A percentile compares a stretch with the other conserved stretches of the same genome.
phyloP scores from a whole-genome alignment of 2,888 invertebrate species.

The Apodemia mormo region DNA sequence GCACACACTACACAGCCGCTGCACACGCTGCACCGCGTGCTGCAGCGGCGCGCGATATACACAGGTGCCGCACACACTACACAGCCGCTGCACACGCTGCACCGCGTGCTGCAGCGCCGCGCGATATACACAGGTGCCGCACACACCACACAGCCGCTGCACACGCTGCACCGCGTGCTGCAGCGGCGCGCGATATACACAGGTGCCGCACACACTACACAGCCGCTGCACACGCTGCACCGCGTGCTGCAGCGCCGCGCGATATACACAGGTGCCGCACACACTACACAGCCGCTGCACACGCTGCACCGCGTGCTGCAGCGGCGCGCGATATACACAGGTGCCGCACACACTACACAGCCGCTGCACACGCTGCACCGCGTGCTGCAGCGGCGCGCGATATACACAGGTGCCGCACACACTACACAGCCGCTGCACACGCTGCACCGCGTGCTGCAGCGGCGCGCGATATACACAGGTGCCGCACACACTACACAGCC shows the following conservation, averaged over 20 bases:
- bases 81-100: slow-evolving; percentile 74
- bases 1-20: slow-evolving; percentile 59
- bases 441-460: slow-evolving; percentile 65
- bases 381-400: slow-evolving; percentile 51
- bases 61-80: slow-evolving; percentile 41
- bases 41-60: slow-evolving; percentile 51
- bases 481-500: slow-evolving; percentile 19
- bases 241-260: slow-evolving; percentile 57
- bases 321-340: slow-evolving; percentile 50
- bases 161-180: slow-evolving; percentile 77
- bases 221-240: slow-evolving; percentile 76
- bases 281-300: slow-evolving; percentile 67
- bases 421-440: slow-evolving; percentile 78
- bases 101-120: slow-evolving; percentile 59
- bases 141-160: slow-evolving; percentile 62
- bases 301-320: slow-evolving; percentile 75
- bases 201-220: slow-evolving; percentile 40
- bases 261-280: slow-evolving; percentile 47
- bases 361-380: slow-evolving; percentile 79
- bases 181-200: slow-evolving; percentile 50
- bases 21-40: slow-evolving; percentile 78
- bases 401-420: slow-evolving; percentile 47
- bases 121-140: slow-evolving; percentile 48
- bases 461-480: slow-evolving; percentile 51
- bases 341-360: slow-evolving; percentile 37